Base-by-base conservation (phyloP, 2,797 vertebrate species). In the Pristis pectinata region DNA sequence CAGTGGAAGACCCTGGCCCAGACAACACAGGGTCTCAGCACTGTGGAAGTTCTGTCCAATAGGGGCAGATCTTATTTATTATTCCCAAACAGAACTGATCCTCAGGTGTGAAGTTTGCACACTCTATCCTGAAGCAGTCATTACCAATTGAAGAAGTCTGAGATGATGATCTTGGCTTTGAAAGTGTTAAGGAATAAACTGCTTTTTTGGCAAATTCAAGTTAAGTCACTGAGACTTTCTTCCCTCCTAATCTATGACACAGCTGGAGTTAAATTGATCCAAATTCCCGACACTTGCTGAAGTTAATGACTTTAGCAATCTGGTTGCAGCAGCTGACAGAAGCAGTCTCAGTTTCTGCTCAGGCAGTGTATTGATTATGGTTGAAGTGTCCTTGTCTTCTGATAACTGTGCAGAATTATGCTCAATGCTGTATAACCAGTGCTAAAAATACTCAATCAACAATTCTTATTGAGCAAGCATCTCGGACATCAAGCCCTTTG, bases 241-340 rank as follows among this genome's bases (percentile, higher is more conserved):
- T 41, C 92, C 92, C 70, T 74, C 70, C 92, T 76, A 94, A 94
- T 94, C 70, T 76, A 30, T 49, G 41, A 19, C 67, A 74, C 67
- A 94, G 92, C 92, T 76, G 92, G 92, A 94, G 15, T 76, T 56
- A 76, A 94, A 94, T 94, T 94, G 92, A 94, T 74, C 92, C 91
- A 70, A 49, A 74, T 93, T 93, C 41, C 41, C 15, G 1, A 24
- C 92, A 53, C 44, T 74, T 72, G 92, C 70, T 56, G 34, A 53
- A 53, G 70, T 53, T 94, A 94, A 94, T 76, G 92, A 94, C 67
- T 74, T 74, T 94, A 94, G 70, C 92, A 72, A 94, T n/a, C 92
- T 74, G 67, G 67, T 53, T 37, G 0, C 67, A 53, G 24, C 70
- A 70, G 67, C 67, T 94, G 70, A 72, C 92, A 94, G 67, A 30